Evolutionary conservation across 2,888 invertebrate genomes (phyloP).

Genomic region (Choristoneura rosaceana): DNA sequence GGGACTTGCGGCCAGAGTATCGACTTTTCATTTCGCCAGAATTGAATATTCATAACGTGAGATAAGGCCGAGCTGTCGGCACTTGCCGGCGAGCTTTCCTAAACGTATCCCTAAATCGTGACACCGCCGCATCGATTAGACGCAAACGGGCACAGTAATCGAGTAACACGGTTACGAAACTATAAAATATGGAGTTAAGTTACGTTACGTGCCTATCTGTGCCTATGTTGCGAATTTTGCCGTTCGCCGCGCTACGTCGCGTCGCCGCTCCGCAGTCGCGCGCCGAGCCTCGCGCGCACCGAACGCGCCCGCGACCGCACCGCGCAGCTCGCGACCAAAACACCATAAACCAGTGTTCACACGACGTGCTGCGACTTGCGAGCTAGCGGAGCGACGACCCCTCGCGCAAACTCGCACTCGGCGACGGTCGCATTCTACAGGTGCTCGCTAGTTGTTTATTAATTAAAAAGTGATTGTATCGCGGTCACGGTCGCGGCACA

Average conservation of each 20-base stretch:
- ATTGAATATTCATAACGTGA: conserved; percentile 73
- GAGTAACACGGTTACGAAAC: conserved; percentile 81
- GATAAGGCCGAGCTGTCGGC: conserved; percentile 45
- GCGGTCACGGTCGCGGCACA: conserved; percentile 83
- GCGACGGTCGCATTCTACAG: conserved; percentile 78
- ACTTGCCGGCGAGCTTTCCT: conserved; percentile 28
- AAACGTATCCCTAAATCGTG: conserved; percentile 72
- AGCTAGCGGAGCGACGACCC: conserved; percentile 65
- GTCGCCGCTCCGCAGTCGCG: conserved; percentile 56
- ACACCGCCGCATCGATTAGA: conserved; percentile 69
- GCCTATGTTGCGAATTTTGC: conserved; percentile 67
- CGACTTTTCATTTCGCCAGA: conserved; percentile 68
- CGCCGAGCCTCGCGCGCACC: conserved; percentile 55
- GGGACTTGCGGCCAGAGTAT: conserved; percentile 60
- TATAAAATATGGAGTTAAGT: conserved; percentile 83
- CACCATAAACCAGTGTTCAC: conserved; percentile 12
- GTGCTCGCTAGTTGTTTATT: conserved; percentile 79
- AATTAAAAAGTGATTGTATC: conserved; percentile 85
- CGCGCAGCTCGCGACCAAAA: conserved; percentile 19
- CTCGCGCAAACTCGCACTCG: conserved; percentile 52
- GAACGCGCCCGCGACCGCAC: conserved; percentile 51
- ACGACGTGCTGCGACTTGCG: conserved; percentile 51
- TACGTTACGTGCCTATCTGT: conserved; percentile 73
- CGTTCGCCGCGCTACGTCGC: conserved; percentile 57
- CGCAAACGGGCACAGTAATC: conserved; percentile 74